Evolutionary conservation across 2,113 vertebrate genomes (phyloP).

Genomic region (Microtus ochrogaster): DNA sequence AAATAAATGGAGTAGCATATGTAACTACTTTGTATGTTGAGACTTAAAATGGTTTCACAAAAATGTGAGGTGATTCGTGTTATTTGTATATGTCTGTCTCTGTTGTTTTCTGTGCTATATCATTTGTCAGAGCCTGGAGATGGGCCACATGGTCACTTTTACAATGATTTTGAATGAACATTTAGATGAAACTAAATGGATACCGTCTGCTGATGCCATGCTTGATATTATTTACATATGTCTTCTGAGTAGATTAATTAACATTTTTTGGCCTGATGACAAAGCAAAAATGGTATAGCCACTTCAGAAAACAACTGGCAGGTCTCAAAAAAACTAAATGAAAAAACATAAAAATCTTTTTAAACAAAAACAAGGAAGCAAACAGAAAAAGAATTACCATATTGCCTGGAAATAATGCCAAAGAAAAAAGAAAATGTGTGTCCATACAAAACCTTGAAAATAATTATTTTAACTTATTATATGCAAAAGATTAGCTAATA

Average conservation of each 20-base stretch:
- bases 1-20: background rate
- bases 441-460: background rate
- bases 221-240: background rate
- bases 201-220: background rate
- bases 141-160: constrained; percentile 4
- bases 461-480: background rate
- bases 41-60: background rate
- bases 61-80: background rate
- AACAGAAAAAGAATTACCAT: background rate
- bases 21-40: background rate
- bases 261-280: background rate
- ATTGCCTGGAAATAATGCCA: background rate
- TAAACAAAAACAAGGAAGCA: background rate
- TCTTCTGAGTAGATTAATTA: background rate
- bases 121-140: constrained; percentile 4
- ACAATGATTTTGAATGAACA: constrained; percentile 20
- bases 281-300: background rate
- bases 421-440: background rate
- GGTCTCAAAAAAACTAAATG: background rate
- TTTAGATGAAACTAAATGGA: constrained; percentile 22
- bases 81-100: background rate
- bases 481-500: background rate
- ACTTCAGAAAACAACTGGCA: background rate
- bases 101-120: constrained; percentile 21
- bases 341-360: background rate